Percentiles rank a stretch among this genome's conserved stretches.
Evolutionary conservation across 2,888 invertebrate genomes (phyloP).

Genomic region (Agrotis segetum): DNA sequence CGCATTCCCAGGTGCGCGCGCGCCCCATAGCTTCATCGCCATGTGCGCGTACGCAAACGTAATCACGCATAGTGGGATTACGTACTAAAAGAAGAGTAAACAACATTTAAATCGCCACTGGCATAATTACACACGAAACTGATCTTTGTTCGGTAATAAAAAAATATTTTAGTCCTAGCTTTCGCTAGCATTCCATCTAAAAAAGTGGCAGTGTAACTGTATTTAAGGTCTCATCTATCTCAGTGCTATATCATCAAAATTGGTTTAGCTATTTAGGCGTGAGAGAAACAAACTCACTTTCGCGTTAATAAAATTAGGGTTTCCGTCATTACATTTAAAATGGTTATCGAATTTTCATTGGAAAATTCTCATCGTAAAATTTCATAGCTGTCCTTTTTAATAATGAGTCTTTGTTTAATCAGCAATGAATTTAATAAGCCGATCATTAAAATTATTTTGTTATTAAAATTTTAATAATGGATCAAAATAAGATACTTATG

Average conservation of each 20-base stretch:
- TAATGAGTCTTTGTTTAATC: slow-evolving; percentile 30
- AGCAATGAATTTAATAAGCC: neutral
- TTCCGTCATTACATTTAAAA: neutral
- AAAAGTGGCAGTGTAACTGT: too few relatives aligned
- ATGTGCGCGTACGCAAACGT: slow-evolving; percentile 96
- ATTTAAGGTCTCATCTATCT: neutral
- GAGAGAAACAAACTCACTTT: too few relatives aligned
- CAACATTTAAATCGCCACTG: neutral
- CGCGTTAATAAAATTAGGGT: too few relatives aligned
- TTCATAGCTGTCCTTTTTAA: slow-evolving; percentile 17
- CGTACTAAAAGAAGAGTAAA: slow-evolving; percentile 89
- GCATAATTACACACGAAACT: neutral
- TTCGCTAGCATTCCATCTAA: neutral
- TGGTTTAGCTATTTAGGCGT: too few relatives aligned
- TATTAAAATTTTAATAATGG: neutral
- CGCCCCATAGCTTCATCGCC: slow-evolving; percentile 95
- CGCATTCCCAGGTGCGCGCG: slow-evolving; percentile 95
- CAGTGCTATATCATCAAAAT: too few relatives aligned
- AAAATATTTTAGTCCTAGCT: neutral
- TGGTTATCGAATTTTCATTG: slow-evolving; percentile 3
- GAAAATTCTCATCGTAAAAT: neutral
- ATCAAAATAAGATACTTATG: neutral
- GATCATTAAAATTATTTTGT: neutral
- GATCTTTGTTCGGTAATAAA: neutral
- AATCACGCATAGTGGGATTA: slow-evolving; percentile 95